Conservation (phyloP, 2,888 invertebrate genomes). For the Rhamnusium bicolor region DNA sequence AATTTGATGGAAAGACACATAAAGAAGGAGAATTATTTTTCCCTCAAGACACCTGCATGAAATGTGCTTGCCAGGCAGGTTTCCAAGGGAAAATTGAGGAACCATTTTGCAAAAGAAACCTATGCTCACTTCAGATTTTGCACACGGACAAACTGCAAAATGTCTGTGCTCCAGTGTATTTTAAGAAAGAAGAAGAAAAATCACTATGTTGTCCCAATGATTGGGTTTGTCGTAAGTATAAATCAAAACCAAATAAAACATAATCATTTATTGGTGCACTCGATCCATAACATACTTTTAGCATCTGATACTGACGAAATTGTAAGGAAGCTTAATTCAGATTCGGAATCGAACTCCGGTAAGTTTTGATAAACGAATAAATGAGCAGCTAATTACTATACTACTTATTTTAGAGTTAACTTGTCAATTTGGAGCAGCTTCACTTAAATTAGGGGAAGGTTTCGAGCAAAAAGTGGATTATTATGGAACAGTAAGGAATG, state of each 20-base stretch:
- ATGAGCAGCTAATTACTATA: background rate
- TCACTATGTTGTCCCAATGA: slow-evolving; percentile 70
- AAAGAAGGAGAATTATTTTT: slow-evolving; percentile 71
- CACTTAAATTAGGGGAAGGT: slow-evolving; percentile 33
- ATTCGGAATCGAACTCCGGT: background rate
- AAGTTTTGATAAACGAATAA: slow-evolving; percentile 7
- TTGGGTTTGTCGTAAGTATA: slow-evolving; percentile 73
- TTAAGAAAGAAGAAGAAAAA: slow-evolving; percentile 53
- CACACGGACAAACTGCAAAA: slow-evolving; percentile 68
- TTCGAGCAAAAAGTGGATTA: slow-evolving; percentile 7
- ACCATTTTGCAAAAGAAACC: slow-evolving; percentile 69
- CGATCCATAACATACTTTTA: slow-evolving; percentile 1
- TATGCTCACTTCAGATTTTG: slow-evolving; percentile 72
- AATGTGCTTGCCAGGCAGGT: slow-evolving; percentile 70
- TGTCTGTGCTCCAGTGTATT: slow-evolving; percentile 73
- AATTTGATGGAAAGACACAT: slow-evolving; percentile 71
- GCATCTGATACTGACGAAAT: slow-evolving; percentile 26
- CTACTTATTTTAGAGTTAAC: slow-evolving; percentile 28
- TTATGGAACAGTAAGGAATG: slow-evolving; percentile 12
- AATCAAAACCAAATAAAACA: background rate
- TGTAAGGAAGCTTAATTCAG: slow-evolving; percentile 10
- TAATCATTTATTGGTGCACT: too few relatives aligned
- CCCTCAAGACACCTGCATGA: slow-evolving; percentile 69
- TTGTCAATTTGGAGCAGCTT: slow-evolving; percentile 35
- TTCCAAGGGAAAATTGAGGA: slow-evolving; percentile 70